These are phyloP conservation scores for Rhysida immarginata DNA, from an alignment of 1,140 invertebrate genomes.

Conservation along the genomic window DNA sequence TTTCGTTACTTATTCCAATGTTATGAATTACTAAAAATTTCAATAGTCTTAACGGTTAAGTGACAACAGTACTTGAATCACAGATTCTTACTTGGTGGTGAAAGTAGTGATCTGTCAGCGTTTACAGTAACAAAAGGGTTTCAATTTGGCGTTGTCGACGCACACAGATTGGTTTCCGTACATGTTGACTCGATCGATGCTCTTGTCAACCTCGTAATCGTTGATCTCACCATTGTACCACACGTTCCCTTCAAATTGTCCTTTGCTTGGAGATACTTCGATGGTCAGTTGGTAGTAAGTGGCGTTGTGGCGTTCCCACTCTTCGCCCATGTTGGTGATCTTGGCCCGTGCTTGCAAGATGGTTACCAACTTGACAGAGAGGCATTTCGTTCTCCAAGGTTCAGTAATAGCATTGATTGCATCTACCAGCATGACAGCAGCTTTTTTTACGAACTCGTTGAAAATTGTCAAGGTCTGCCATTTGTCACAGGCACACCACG, in stretches of 20 bases:
- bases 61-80: no score
- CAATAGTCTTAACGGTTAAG: no score
- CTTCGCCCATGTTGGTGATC: no score
- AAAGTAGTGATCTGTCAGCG: no score
- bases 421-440: background rate
- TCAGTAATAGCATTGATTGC: background rate
- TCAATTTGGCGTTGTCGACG: slow-evolving; percentile 17
- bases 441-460: no score
- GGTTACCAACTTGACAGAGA: background rate
- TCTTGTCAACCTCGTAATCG: slow-evolving; percentile 11
- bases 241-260: slow-evolving; percentile 17
- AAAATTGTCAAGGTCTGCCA: no score
- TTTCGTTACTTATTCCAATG: no score
- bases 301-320: background rate
- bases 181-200: slow-evolving; percentile 14
- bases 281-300: slow-evolving; percentile 10
- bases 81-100: no score
- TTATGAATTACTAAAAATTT: no score
- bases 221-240: slow-evolving; percentile 5
- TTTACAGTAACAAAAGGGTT: slow-evolving; percentile 19
- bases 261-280: slow-evolving; percentile 12
- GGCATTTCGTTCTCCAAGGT: background rate
- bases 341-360: background rate
- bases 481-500: background rate
- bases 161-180: slow-evolving; percentile 18